These are phyloP conservation scores for Campylomormyrus numenius DNA, from an alignment of 2,113 vertebrate species.

Conservation along the genomic window DNA sequence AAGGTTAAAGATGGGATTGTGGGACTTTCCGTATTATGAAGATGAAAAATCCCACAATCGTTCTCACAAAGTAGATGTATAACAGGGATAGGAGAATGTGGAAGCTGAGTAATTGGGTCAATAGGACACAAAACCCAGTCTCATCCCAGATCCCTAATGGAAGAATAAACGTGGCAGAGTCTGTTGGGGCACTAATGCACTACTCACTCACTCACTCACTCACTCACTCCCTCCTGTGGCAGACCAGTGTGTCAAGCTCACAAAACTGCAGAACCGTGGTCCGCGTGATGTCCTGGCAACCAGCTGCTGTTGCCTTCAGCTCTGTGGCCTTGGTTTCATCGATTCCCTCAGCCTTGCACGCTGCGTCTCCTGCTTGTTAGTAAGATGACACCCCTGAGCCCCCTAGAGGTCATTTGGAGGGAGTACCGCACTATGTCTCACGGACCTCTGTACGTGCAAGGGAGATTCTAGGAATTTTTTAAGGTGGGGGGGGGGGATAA, in stretches of 20 bases:
- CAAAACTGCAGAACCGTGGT: conserved; percentile 53
- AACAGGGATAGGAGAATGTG: neutral
- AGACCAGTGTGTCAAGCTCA: conserved; percentile 60
- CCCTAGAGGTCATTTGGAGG: neutral
- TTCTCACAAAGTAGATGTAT: neutral
- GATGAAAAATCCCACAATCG: neutral
- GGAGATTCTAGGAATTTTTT: neutral
- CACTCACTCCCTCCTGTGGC: neutral
- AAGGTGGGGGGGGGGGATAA: neutral
- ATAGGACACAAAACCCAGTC: neutral
- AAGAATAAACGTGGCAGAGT: neutral
- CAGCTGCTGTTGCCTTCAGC: conserved; percentile 44
- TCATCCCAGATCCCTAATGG: neutral
- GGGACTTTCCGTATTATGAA: neutral
- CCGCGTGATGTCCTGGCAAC: conserved; percentile 50
- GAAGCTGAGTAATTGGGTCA: neutral
- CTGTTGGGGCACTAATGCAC: neutral
- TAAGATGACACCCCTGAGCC: conserved; percentile 36
- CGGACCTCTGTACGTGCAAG: neutral
- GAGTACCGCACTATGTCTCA: neutral
- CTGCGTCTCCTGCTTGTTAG: conserved; percentile 55
- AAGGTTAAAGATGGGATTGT: neutral
- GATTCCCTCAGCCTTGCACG: conserved; percentile 54
- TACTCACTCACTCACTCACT: neutral
- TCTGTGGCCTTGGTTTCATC: conserved; percentile 51